Conservation (phyloP, 53 echinoderm and acorn worm genomes). For the Luidia sarsii region DNA sequence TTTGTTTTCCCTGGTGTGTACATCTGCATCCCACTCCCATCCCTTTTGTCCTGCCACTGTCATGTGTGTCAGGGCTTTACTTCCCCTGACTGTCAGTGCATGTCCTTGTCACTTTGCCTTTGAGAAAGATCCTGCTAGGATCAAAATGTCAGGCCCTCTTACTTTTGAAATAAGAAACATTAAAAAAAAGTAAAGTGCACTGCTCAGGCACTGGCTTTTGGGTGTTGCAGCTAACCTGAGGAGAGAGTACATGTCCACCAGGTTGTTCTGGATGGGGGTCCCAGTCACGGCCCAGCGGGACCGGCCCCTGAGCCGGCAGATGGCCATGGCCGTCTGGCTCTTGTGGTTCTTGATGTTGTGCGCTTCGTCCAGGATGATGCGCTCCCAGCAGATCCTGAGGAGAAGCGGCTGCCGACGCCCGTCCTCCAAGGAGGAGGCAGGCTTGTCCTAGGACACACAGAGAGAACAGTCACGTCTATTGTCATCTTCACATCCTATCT, state of each 20-base stretch:
- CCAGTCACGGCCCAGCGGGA: constrained; percentile 96
- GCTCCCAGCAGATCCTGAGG: constrained; percentile 83
- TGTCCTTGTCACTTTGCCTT: too few relatives aligned
- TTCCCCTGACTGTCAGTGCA: too few relatives aligned
- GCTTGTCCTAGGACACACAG: too few relatives aligned
- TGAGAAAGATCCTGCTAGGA: too few relatives aligned
- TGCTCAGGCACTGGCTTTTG: background rate
- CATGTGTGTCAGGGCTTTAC: too few relatives aligned
- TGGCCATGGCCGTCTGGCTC: constrained; percentile 81
- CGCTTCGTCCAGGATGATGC: constrained; percentile 90
- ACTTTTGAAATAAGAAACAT: background rate
- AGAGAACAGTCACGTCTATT: too few relatives aligned
- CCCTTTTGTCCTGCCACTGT: too few relatives aligned
- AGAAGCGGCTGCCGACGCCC: constrained; percentile 74
- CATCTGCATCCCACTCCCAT: too few relatives aligned
- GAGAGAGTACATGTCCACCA: constrained; percentile 94
- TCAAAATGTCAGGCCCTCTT: too few relatives aligned
- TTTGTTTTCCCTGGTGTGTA: too few relatives aligned
- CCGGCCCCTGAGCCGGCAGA: constrained; percentile 81
- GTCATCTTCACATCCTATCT: too few relatives aligned
- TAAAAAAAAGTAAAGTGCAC: background rate
- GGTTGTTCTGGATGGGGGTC: constrained; percentile 98
- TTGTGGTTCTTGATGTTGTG: constrained; percentile 99
- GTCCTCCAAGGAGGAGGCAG: too few relatives aligned
- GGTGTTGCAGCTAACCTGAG: constrained; percentile 59